Evolutionary conservation across 2,888 invertebrate genomes (phyloP).

Genomic region (Eulithis prunata): DNA sequence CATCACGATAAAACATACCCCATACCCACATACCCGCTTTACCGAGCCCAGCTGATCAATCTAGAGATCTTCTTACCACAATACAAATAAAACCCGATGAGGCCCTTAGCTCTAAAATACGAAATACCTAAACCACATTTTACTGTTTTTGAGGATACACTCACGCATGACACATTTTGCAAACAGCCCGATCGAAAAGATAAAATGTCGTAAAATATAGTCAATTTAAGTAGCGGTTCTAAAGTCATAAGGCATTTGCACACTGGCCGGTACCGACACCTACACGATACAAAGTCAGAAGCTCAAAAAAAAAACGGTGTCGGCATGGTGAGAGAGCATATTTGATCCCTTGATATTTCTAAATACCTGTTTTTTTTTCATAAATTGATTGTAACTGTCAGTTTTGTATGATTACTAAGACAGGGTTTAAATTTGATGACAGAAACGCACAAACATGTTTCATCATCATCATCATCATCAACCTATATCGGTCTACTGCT

Average conservation of each 20-base stretch:
- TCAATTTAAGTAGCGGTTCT: constrained; percentile 40
- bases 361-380: neutral
- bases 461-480: no score
- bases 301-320: no score
- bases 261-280: no score
- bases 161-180: constrained; percentile 46
- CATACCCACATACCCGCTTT: no score
- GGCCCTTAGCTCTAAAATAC: neutral
- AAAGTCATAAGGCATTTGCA: constrained; percentile 3
- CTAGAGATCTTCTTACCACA: neutral
- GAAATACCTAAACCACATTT: constrained; percentile 6
- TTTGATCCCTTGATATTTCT: constrained; percentile 35
- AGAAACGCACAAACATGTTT: no score
- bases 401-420: no score
- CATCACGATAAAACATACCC: no score
- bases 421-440: no score
- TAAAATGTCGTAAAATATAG: constrained; percentile 47
- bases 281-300: no score
- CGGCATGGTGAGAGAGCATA: no score
- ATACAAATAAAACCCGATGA: neutral
- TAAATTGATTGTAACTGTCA: neutral
- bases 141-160: constrained; percentile 15
- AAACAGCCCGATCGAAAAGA: constrained; percentile 63
- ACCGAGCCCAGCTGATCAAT: neutral
- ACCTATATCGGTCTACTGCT: no score